Conservation (phyloP, 2,888 invertebrate species). For the Cryptocephalus primarius region DNA sequence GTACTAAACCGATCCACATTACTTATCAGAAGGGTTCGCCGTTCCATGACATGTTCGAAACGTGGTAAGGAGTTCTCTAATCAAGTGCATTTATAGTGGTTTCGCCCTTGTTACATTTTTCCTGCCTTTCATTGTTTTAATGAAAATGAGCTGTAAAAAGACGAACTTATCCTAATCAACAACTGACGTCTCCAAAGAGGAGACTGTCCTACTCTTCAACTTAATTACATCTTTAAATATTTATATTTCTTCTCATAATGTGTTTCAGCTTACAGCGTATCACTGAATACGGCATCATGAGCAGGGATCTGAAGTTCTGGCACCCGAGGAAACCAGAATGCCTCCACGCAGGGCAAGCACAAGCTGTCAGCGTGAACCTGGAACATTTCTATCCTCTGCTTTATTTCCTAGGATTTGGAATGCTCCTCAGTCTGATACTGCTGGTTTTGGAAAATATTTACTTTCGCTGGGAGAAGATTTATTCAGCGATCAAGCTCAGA, state of each 20-base stretch:
- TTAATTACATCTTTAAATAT: background rate
- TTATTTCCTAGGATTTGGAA: conserved; percentile 21
- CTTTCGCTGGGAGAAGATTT: too few species aligned
- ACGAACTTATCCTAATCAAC: background rate
- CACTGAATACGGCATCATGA: conserved; percentile 25
- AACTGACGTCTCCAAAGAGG: too few species aligned
- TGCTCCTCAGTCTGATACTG: conserved; percentile 19
- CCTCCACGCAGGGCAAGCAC: conserved; percentile 15
- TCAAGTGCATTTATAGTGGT: too few species aligned
- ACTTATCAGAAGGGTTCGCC: conserved; percentile 29
- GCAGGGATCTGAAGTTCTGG: conserved; percentile 24
- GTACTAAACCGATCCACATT: conserved; percentile 21
- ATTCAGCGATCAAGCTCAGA: too few species aligned
- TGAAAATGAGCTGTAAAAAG: too few species aligned
- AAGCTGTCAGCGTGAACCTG: conserved; percentile 19
- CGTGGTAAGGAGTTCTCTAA: conserved; percentile 28
- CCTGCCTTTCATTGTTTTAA: background rate
- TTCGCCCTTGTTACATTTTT: too few species aligned
- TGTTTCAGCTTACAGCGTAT: conserved; percentile 24
- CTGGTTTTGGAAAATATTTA: conserved; percentile 20
- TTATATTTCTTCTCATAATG: background rate
- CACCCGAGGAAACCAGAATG: conserved; percentile 28
- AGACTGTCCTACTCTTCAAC: background rate
- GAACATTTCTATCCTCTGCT: too few species aligned
- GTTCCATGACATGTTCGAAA: conserved; percentile 28